Evolutionary conservation across 92 coral and sea anemone species (phyloP).

Genomic region (Actinernus sp.): DNA sequence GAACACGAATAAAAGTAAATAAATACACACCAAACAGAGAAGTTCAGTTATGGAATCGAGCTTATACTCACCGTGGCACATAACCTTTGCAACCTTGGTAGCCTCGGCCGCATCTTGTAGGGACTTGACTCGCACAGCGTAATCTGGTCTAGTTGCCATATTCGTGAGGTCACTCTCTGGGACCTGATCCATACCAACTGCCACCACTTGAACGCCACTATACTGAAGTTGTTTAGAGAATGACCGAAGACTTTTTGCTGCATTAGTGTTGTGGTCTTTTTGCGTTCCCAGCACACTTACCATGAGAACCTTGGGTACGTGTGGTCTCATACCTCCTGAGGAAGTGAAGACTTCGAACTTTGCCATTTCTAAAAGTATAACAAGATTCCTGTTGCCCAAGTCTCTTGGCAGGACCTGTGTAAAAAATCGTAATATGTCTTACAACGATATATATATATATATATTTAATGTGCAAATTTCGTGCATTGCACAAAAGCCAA

Average conservation of each 20-base stretch:
- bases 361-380: slow-evolving; percentile 94
- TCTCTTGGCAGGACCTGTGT: slow-evolving; percentile 79
- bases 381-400: slow-evolving; percentile 86
- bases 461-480: too few species aligned
- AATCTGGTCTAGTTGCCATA: slow-evolving; percentile 82
- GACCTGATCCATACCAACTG: slow-evolving; percentile 69
- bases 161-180: slow-evolving; percentile 67
- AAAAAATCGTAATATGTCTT: too few species aligned
- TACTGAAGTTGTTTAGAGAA: slow-evolving; percentile 83
- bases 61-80: slow-evolving; percentile 75
- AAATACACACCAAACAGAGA: too few species aligned
- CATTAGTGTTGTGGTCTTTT: slow-evolving; percentile 87
- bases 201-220: slow-evolving; percentile 83
- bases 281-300: slow-evolving; percentile 85
- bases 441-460: too few species aligned
- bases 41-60: too few species aligned
- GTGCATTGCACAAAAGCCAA: too few species aligned
- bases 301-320: slow-evolving; percentile 77
- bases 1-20: too few species aligned
- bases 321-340: slow-evolving; percentile 87
- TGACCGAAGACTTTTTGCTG: slow-evolving; percentile 84
- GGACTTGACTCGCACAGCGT: slow-evolving; percentile 81
- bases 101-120: slow-evolving; percentile 71
- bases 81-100: slow-evolving; percentile 78
- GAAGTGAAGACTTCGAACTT: slow-evolving; percentile 94